Evolutionary conservation across 2,797 vertebrate genomes (phyloP), one percentile per base, ranked within the genome.

Genomic region (Paratrypauchen microcephalus): DNA sequence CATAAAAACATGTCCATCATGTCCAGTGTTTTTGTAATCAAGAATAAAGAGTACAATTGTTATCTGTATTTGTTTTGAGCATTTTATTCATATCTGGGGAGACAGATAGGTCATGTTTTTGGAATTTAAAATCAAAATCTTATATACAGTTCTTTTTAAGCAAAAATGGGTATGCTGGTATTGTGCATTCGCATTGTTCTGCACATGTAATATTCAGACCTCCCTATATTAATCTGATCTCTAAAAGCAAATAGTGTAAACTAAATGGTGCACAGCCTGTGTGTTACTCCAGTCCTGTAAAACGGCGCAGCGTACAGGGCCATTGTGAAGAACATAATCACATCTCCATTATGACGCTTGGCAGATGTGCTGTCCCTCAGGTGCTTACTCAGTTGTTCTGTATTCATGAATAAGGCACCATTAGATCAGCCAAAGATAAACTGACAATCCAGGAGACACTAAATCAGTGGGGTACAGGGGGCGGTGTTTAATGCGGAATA

Each of bases 321-420:
- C 68, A 56, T 63, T 64, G 65, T 36, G 72, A 76, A 61, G 77
- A 74, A 78, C 69, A 26, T 83, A 83, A 83, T 86, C 83, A 78
- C 72, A 85, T 83, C 75, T 81, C 72, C 72, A 71, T 68, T 73
- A 81, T 74, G 63, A 28, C 62, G 75, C 76, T 79, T 72, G 76
- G 85, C 84, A 86, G 79, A 84, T 84, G 87, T 77, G 83, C 48
- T 58, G 72, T 77, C 73, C 79, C 74, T 69, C 72, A 77, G 76
- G 79, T 81, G 62, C 59, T 78, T 66, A 72, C 72, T 65, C 77
- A 69, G 64, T 71, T 82, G 83, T 79, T 87, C 74, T 83, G 77
- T 83, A 77, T 87, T 81, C 80, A 75, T 70, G 72, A 85, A 84
- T 76, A 77, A 75, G 57, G 65, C 60, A 45, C 59, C 70, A 36